Conservation (phyloP, 2,113 vertebrate species). For the Halichoerus grypus region DNA sequence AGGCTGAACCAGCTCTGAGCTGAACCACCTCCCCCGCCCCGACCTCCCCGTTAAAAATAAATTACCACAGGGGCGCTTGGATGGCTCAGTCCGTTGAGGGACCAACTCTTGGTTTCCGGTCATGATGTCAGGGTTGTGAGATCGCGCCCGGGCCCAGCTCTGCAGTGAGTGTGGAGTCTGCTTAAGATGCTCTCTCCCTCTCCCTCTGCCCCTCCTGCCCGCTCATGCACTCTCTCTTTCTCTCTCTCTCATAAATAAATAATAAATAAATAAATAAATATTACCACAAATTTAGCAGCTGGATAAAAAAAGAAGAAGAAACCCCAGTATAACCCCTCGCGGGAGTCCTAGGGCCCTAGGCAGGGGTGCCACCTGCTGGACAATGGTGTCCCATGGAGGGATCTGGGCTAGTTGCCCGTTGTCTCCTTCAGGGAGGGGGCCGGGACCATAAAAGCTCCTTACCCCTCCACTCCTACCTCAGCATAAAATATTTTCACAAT, state of each 20-base stretch:
- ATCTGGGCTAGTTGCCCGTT: not conserved
- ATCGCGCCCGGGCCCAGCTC: not conserved
- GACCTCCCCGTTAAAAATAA: not conserved
- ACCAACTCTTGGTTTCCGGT: not conserved
- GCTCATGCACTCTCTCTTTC: not conserved
- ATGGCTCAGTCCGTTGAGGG: rapidly evolving
- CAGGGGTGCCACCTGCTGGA: not conserved
- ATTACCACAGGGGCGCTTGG: not conserved
- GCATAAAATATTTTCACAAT: not conserved
- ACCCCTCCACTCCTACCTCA: not conserved
- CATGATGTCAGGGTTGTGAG: not conserved
- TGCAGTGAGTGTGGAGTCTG: not conserved
- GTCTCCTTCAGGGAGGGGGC: not conserved
- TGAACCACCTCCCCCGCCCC: not conserved
- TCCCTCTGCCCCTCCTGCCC: not conserved
- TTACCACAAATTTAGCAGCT: not conserved
- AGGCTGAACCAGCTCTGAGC: not conserved
- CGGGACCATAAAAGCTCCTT: not conserved
- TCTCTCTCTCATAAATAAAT: not conserved
- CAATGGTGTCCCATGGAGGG: not conserved
- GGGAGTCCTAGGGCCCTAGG: not conserved
- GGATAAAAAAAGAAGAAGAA: not conserved
- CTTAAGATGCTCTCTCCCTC: not conserved
- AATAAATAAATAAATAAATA: not conserved
- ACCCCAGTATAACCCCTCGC: not conserved